Conservation (phyloP, 1,140 invertebrate genomes). For the Steinernema khuongi region DNA sequence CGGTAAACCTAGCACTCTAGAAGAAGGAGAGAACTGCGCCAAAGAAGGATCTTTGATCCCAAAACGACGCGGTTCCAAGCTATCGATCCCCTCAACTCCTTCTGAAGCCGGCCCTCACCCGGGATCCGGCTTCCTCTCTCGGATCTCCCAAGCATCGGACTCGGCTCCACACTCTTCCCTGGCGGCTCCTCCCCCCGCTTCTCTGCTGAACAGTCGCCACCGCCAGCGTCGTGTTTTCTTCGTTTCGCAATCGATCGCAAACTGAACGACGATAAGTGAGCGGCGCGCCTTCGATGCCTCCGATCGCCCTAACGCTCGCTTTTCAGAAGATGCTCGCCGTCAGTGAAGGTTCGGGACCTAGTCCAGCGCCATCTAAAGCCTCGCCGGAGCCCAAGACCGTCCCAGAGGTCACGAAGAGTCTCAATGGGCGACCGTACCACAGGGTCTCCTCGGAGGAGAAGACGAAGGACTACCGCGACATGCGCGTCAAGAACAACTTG, state of each 20-base stretch:
- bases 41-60: no score
- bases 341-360: no score
- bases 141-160: background rate
- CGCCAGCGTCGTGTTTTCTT: background rate
- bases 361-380: no score
- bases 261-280: slow-evolving; percentile 9
- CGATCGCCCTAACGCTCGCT: no score
- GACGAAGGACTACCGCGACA: background rate
- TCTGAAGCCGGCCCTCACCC: background rate
- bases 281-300: background rate
- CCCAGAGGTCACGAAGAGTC: no score
- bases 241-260: slow-evolving; percentile 16
- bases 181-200: background rate
- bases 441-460: background rate
- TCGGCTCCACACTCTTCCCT: background rate
- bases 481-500: background rate
- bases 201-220: slow-evolving; percentile 4
- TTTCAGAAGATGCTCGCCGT: no score
- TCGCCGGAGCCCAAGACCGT: no score
- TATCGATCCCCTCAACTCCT: no score
- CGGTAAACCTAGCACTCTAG: no score
- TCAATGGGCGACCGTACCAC: background rate
- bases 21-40: no score
- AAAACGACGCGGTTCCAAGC: no score
- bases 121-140: background rate